phyloP scores from a whole-genome alignment of 2,888 invertebrate genomes.

The Caenorhabditis imperialis region DNA sequence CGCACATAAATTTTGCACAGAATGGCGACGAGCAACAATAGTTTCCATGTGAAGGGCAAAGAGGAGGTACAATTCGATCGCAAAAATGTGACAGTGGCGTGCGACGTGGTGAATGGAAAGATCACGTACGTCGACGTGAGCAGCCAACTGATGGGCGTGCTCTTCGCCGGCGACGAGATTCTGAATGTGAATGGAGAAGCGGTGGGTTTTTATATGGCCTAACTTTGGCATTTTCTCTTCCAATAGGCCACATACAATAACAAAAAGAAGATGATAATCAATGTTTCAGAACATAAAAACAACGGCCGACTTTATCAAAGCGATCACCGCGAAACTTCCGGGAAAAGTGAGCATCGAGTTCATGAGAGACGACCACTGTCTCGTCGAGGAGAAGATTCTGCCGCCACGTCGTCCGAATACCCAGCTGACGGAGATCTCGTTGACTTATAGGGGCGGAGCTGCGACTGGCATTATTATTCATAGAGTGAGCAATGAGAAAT shows the following conservation, averaged over 20 bases:
- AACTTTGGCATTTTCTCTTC: too few relatives aligned
- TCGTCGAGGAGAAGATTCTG: constrained; percentile 54
- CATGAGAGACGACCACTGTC: constrained; percentile 66
- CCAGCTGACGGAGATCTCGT: constrained; percentile 59
- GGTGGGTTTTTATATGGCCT: too few relatives aligned
- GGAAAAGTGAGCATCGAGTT: constrained; percentile 61
- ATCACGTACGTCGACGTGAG: constrained; percentile 50
- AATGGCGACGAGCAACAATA: constrained; percentile 37
- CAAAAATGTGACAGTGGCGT: constrained; percentile 51
- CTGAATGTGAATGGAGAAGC: constrained; percentile 45
- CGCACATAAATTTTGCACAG: too few relatives aligned
- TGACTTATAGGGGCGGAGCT: constrained; percentile 66
- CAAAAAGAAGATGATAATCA: neutral
- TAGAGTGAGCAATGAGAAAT: constrained; percentile 31
- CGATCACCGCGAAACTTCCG: constrained; percentile 41
- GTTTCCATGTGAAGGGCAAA: constrained; percentile 54
- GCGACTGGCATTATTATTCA: constrained; percentile 68
- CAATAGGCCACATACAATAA: too few relatives aligned
- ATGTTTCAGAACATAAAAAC: constrained; percentile 53
- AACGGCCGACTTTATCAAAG: constrained; percentile 54
- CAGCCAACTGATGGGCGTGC: constrained; percentile 47
- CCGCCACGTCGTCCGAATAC: constrained; percentile 57
- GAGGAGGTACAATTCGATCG: constrained; percentile 45
- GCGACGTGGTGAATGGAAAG: constrained; percentile 53
- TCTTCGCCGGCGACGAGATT: constrained; percentile 54